These are phyloP conservation scores for Brachyhypopomus gauderio DNA, from an alignment of 2,113 vertebrate genomes.

Conservation along the genomic window DNA sequence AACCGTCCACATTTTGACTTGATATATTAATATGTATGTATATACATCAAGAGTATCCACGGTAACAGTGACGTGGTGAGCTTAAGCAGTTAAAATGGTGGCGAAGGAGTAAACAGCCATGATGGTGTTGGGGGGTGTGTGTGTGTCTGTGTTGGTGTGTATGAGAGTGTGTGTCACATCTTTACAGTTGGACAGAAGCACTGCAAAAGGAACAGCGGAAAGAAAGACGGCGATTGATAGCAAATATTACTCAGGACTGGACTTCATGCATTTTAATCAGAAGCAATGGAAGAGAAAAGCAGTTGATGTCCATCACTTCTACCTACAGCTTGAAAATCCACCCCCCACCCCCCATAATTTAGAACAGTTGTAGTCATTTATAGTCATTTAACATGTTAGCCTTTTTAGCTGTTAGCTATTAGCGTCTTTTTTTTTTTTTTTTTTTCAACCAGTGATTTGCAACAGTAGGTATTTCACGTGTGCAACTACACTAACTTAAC, in stretches of 20 bases:
- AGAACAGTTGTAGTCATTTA: slow-evolving; percentile 44
- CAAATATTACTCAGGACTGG: slow-evolving; percentile 85
- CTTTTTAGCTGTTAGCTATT: slow-evolving; percentile 63
- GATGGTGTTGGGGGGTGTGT: slow-evolving; percentile 62
- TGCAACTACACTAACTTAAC: slow-evolving; percentile 30
- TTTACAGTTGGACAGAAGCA: slow-evolving; percentile 84
- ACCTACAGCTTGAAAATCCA: slow-evolving; percentile 55
- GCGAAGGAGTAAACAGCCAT: slow-evolving; percentile 60
- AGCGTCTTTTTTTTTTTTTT: slow-evolving; percentile 52
- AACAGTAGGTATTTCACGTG: neutral
- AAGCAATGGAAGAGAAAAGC: slow-evolving; percentile 82
- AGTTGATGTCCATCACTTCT: slow-evolving; percentile 76
- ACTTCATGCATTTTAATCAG: slow-evolving; percentile 97
- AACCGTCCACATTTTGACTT: slow-evolving; percentile 81
- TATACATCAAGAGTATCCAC: slow-evolving; percentile 79
- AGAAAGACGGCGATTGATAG: slow-evolving; percentile 78
- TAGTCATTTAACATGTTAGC: slow-evolving; percentile 59
- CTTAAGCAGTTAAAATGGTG: slow-evolving; percentile 83
- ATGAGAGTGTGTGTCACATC: slow-evolving; percentile 81
- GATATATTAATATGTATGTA: slow-evolving; percentile 74
- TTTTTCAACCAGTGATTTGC: slow-evolving; percentile 65
- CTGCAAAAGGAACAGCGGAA: slow-evolving; percentile 80
- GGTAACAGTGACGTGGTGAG: slow-evolving; percentile 84
- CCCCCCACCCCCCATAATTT: slow-evolving; percentile 50
- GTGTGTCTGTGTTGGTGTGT: slow-evolving; percentile 67